Conservation (phyloP, 2,888 invertebrate genomes). For the Villa cingulata region DNA sequence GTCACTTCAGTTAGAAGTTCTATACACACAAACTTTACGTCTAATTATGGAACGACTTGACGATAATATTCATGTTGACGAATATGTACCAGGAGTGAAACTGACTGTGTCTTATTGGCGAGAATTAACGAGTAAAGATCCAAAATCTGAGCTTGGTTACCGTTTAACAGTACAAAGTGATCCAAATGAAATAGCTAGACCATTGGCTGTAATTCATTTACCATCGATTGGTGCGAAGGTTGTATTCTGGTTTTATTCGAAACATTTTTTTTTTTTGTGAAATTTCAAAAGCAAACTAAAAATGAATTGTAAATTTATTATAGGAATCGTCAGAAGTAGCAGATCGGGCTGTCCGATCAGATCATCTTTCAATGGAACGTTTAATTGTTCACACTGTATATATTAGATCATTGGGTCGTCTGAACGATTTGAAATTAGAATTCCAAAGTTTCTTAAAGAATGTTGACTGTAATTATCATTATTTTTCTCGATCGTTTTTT, state of each 20-base stretch:
- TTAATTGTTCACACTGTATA: conserved; percentile 90
- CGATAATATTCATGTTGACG: conserved; percentile 78
- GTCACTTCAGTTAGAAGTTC: conserved; percentile 80
- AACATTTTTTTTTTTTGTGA: too few species aligned
- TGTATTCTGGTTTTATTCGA: neutral
- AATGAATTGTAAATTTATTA: neutral
- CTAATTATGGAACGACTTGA: conserved; percentile 78
- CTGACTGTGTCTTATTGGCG: conserved; percentile 94
- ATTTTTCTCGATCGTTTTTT: neutral
- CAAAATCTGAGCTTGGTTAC: conserved; percentile 76
- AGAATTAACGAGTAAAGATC: conserved; percentile 41
- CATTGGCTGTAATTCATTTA: conserved; percentile 55
- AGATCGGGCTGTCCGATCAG: conserved; percentile 69
- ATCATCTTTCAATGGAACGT: conserved; percentile 89
- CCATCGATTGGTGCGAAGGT: conserved; percentile 38
- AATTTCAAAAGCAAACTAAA: neutral
- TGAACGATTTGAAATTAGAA: conserved; percentile 64
- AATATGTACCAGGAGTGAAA: conserved; percentile 78
- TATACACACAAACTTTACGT: conserved; percentile 78
- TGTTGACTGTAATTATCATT: conserved; percentile 47
- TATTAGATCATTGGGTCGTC: conserved; percentile 71
- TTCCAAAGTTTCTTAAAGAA: conserved; percentile 44
- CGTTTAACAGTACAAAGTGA: conserved; percentile 81
- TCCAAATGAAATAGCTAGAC: conserved; percentile 60
- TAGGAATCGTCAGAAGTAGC: conserved; percentile 46